Conservation (phyloP, 2,888 invertebrate species). For the Mythimna vitellina region DNA sequence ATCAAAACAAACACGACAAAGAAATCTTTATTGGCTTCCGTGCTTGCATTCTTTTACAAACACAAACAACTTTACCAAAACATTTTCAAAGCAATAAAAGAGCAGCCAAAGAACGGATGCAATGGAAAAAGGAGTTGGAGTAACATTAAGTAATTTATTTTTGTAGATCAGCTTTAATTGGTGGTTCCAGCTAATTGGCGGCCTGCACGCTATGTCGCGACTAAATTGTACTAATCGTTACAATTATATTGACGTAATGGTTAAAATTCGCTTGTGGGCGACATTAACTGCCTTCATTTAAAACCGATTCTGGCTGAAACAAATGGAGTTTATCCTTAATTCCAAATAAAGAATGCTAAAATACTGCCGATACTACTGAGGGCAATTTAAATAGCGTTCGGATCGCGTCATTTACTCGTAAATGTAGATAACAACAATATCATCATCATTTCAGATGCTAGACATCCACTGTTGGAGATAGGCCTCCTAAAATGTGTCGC, state of each 20-base stretch:
- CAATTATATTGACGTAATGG: constrained; percentile 78
- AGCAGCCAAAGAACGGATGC: constrained; percentile 38
- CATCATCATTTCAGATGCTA: too few relatives aligned
- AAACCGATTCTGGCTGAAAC: constrained; percentile 76
- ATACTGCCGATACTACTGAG: constrained; percentile 38
- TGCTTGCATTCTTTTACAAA: constrained; percentile 31
- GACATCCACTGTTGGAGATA: too few relatives aligned
- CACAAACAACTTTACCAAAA: constrained; percentile 22
- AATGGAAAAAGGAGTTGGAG: constrained; percentile 47
- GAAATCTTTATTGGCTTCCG: constrained; percentile 14
- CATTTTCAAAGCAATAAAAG: constrained; percentile 41
- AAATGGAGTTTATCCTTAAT: constrained; percentile 65
- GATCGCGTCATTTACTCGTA: constrained; percentile 7
- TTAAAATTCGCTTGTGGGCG: constrained; percentile 81
- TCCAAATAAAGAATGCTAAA: constrained; percentile 59
- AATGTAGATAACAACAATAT: constrained; percentile 7
- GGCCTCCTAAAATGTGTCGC: too few relatives aligned
- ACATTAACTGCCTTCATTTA: constrained; percentile 80
- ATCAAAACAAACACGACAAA: neutral
- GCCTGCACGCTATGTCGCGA: constrained; percentile 82
- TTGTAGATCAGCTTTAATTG: constrained; percentile 79
- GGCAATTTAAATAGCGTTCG: constrained; percentile 32
- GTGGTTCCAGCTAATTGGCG: constrained; percentile 75
- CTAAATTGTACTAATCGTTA: constrained; percentile 82
- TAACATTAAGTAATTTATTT: constrained; percentile 70